phyloP scores from a whole-genome alignment of 2,888 invertebrate genomes.

The Pseudococcus jackbeardsleyi region DNA sequence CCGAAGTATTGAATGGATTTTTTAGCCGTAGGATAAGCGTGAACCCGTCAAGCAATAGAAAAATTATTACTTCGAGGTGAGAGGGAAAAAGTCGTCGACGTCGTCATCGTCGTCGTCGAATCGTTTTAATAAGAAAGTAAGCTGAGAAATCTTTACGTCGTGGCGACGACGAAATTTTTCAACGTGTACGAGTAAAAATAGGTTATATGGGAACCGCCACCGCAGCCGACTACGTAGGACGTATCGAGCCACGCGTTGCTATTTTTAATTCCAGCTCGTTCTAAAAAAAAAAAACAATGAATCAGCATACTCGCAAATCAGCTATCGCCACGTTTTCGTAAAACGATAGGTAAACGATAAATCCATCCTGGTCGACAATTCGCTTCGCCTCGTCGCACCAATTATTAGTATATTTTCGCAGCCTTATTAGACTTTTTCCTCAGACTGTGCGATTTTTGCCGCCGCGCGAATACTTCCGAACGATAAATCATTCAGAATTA shows the following conservation, averaged over 20 bases:
- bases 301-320: neutral
- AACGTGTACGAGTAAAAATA: neutral
- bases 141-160: slow-evolving; percentile 25
- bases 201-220: too few relatives aligned
- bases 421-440: too few relatives aligned
- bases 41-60: slow-evolving; percentile 38
- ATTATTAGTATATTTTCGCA: neutral
- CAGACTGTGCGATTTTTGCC: too few relatives aligned
- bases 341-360: too few relatives aligned
- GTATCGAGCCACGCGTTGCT: neutral
- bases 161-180: neutral
- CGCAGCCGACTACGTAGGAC: neutral
- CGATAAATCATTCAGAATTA: neutral
- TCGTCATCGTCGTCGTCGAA: neutral
- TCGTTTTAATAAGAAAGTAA: slow-evolving; percentile 48
- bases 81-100: neutral
- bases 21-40: slow-evolving; percentile 43
- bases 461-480: neutral
- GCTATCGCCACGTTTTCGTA: neutral
- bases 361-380: too few relatives aligned
- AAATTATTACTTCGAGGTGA: slow-evolving; percentile 45
- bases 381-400: neutral
- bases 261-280: neutral
- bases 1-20: slow-evolving; percentile 48
- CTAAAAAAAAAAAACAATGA: neutral